These are phyloP conservation scores for Onychostruthus taczanowskii DNA, from an alignment of 2,113 vertebrate genomes.

Conservation along the genomic window DNA sequence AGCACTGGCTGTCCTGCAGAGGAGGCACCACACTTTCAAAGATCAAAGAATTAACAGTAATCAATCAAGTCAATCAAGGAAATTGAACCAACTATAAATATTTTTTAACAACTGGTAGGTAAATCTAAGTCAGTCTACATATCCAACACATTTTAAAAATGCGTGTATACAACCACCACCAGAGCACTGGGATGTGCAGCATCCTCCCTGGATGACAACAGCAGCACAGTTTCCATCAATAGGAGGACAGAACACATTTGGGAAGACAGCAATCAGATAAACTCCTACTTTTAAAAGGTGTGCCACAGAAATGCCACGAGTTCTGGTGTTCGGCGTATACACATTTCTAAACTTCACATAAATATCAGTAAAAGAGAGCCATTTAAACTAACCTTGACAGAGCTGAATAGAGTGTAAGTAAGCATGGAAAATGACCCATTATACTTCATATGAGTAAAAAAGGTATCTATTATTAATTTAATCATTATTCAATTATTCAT, in stretches of 20 bases:
- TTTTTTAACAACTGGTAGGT: not conserved
- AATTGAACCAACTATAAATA: not conserved
- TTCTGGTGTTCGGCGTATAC: not conserved
- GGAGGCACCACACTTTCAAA: not conserved
- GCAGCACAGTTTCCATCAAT: not conserved
- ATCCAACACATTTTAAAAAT: not conserved
- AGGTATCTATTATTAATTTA: constrained; percentile 9
- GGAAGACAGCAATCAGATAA: not conserved
- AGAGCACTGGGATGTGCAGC: not conserved
- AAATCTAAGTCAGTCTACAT: not conserved
- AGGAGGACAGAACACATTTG: not conserved
- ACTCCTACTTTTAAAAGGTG: not conserved
- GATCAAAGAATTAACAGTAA: not conserved
- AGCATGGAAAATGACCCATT: not conserved
- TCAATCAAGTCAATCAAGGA: not conserved
- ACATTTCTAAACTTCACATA: not conserved
- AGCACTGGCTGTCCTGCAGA: not conserved
- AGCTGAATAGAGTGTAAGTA: not conserved
- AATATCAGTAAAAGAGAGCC: not conserved
- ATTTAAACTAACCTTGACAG: not conserved
- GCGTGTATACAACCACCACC: fast-evolving
- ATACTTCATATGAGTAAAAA: not conserved
- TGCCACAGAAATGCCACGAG: not conserved
- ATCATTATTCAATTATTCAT: constrained; percentile 44
- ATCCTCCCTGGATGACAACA: not conserved